Base-by-base conservation (phyloP, 2,888 invertebrate genomes). In the Latrodectus elegans region DNA sequence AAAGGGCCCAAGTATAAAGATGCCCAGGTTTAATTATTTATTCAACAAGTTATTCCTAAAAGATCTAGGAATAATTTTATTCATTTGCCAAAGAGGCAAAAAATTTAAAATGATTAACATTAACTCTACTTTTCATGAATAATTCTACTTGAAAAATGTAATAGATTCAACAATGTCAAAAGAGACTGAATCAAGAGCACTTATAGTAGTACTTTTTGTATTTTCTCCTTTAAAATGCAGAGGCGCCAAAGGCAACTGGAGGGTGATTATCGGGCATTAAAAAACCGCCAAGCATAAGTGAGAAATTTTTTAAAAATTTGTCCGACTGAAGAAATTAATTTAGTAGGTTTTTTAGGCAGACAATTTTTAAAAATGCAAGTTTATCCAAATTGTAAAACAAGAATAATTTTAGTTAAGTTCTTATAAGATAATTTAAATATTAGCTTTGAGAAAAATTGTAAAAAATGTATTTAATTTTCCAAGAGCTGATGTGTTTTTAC, bases 161-260 rank as follows among this genome's bases (percentile, higher is more conserved):
- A 88, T 88, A 88, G 84, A 88, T 88, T 88, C 88, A 88, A 88
- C 88, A 88, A 88, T 88, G 88, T 88, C 88, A 88, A 88, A 88
- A 88, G 88, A 88, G 88, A 88, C 88, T 88, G 84, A 88, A 88
- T 88, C 88, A 88, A 88, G 88, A 88, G 88, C 88, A 88, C 88
- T 88, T 88, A 84, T 75, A 88, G 80, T 88, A 88, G 88, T 88
- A 88, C 88, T 88, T 80, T 83, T 81, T 70, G 12, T 60, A 60
- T 60, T 60, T 60, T 72, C 60, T 81, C 70, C 52, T 77, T 75
- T 84, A 88, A 88, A 88, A 84, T 55, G 78, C 83, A 78, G 87
- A 86, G 86, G 86, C 67, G 81, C 76, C 81, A 73, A 55, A 86
- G 70, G 71, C 75, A 86, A 53, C 15, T 53, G 14, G 51, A 70